Conservation (phyloP, 2,888 invertebrate species). For the Aphelenchoides bicaudatus region DNA sequence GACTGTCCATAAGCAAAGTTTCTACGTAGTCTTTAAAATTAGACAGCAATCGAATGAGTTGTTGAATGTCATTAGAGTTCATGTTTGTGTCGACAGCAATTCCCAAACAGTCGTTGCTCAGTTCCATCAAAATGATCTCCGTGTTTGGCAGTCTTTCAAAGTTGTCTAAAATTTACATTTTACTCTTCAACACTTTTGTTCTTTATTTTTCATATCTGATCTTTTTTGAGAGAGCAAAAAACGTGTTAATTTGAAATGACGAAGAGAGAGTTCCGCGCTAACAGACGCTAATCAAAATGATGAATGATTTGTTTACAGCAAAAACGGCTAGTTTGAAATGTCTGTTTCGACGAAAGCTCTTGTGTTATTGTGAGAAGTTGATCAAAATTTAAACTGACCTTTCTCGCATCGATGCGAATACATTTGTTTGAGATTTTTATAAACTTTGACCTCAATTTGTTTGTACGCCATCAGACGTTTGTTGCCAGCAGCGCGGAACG, state of each 20-base stretch:
- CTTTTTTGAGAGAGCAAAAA: no score
- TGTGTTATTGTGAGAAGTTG: no score
- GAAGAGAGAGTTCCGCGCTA: no score
- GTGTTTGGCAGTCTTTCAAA: slow-evolving; percentile 47
- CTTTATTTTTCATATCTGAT: no score
- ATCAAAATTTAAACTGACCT: slow-evolving; percentile 22
- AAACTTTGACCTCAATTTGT: slow-evolving; percentile 46
- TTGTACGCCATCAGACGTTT: slow-evolving; percentile 33
- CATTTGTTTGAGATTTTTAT: slow-evolving; percentile 41
- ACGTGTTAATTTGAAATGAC: no score
- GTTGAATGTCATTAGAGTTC: slow-evolving; percentile 31
- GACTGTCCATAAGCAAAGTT: slow-evolving; percentile 44
- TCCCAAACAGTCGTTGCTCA: slow-evolving; percentile 38
- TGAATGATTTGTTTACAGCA: no score
- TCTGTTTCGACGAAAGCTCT: no score
- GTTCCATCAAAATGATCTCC: slow-evolving; percentile 41
- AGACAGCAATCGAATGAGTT: slow-evolving; percentile 38
- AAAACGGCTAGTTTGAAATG: no score
- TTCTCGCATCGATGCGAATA: slow-evolving; percentile 30
- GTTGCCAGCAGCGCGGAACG: slow-evolving; percentile 39
- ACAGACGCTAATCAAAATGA: no score
- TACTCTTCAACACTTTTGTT: no score
- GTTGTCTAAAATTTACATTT: slow-evolving; percentile 36
- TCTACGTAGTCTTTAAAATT: slow-evolving; percentile 41
- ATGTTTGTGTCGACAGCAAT: slow-evolving; percentile 47